phyloP scores from a whole-genome alignment of 2,797 vertebrate species.

The Silurus aristotelis region DNA sequence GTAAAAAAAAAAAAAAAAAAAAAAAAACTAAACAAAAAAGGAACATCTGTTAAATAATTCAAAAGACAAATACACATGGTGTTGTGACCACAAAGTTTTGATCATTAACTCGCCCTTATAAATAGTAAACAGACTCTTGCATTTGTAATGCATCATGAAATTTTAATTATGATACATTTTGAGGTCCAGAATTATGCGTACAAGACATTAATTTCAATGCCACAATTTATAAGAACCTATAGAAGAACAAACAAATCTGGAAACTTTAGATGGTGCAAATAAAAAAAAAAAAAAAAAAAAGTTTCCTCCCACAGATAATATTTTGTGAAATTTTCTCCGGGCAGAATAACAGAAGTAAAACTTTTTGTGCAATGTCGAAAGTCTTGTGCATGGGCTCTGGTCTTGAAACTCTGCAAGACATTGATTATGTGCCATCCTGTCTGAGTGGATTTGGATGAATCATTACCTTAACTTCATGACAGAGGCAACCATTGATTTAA shows the following conservation, averaged over 20 bases:
- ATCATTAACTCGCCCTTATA: conserved; percentile 60
- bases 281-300: too few species aligned
- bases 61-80: conserved; percentile 67
- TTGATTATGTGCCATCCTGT: neutral
- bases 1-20: conserved; percentile 50
- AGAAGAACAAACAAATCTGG: neutral
- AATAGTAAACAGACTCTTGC: conserved; percentile 65
- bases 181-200: conserved; percentile 41
- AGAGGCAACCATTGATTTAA: conserved; percentile 8
- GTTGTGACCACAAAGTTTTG: conserved; percentile 62
- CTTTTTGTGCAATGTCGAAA: neutral
- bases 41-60: conserved; percentile 64
- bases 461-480: neutral
- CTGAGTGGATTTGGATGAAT: neutral
- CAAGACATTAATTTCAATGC: conserved; percentile 41
- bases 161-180: conserved; percentile 60
- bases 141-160: conserved; percentile 60
- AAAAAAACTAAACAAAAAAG: conserved; percentile 29
- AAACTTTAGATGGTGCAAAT: neutral
- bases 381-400: neutral
- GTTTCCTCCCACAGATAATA: too few species aligned
- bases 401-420: neutral
- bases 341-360: neutral
- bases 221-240: conserved; percentile 28
- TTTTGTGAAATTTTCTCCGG: too few species aligned